phyloP scores from a whole-genome alignment of 2,113 vertebrate genomes.

The Amphiprion ocellaris region DNA sequence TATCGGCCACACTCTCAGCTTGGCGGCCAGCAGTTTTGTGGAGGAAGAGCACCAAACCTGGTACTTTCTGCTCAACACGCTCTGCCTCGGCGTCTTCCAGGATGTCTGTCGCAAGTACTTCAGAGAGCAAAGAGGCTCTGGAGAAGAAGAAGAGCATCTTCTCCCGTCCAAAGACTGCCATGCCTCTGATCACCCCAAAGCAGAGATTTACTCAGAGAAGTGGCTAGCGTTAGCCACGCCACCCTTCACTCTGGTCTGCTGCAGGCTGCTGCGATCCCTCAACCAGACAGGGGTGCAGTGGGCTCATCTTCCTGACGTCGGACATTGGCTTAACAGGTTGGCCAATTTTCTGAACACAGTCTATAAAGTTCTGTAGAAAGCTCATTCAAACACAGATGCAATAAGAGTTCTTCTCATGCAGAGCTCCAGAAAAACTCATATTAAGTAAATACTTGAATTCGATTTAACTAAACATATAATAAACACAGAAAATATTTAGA shows the following conservation, averaged over 20 bases:
- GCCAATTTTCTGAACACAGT: background rate
- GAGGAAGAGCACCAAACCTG: constrained; percentile 99
- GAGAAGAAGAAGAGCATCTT: constrained; percentile 58
- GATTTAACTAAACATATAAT: too few relatives aligned
- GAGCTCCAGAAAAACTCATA: too few relatives aligned
- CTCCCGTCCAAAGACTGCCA: constrained; percentile 65
- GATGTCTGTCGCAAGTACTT: constrained; percentile 90
- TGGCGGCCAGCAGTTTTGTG: constrained; percentile 94
- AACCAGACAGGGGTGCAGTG: constrained; percentile 98
- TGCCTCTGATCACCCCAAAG: constrained; percentile 28
- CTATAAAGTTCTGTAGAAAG: background rate
- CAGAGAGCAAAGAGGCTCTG: constrained; percentile 41
- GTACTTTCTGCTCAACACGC: constrained; percentile 95
- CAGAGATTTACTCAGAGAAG: constrained; percentile 77
- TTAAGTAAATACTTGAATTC: too few relatives aligned
- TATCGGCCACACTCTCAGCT: constrained; percentile 89
- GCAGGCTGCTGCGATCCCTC: constrained; percentile 92
- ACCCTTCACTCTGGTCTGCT: constrained; percentile 89
- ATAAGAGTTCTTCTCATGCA: too few relatives aligned
- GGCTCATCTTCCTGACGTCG: constrained; percentile 93
- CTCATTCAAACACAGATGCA: background rate
- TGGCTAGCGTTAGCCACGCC: constrained; percentile 91
- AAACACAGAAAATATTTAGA: too few relatives aligned
- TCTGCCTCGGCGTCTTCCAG: constrained; percentile 92
- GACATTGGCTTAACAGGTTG: constrained; percentile 97